Evolutionary conservation across 1,140 invertebrate genomes (phyloP), one percentile per base, ranked within the genome.

Genomic region (Lordiphosa mommai): DNA sequence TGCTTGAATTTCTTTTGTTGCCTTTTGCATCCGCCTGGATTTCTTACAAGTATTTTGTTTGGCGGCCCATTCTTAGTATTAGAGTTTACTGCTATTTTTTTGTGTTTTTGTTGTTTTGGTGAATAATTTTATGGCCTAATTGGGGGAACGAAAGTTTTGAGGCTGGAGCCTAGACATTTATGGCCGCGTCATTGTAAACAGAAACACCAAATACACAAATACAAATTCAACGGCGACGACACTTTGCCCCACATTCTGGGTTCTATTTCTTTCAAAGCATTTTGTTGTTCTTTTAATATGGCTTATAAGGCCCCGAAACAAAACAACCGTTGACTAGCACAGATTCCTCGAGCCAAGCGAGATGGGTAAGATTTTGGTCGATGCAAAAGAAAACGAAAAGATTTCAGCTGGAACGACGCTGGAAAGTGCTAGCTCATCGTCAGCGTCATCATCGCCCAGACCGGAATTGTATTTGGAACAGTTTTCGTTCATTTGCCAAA

Each of bases 331-430:
- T 80, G 58, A 57, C 58, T 80, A 80, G 58, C 76, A 76, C 61
- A 82, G 76, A 76, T 80, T 65, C 41, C 41, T 46, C 5, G 27
- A 12, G 46, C 59, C 5, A 37, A 20, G 46, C 59, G 17, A 63
- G 60, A 61, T 61, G 36, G 38, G 9, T n/a, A 13, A 43, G 40
- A 43, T 57, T 51, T 30, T n/a, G 33, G 20, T 33, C 27, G 8
- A 14, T 29, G 32, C 41, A 38, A 82, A 74, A 80, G 74, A 80
- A 82, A 82, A 82, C 71, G 77, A 82, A 84, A 82, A 82, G 67
- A 72, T 72, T 82, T 72, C 57, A 82, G 55, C 43, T 82, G 77
- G 67, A 82, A 76, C 76, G 48, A 76, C 76, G 48, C 53, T 37
- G 44, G 32, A 60, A 82, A 82, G 49, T 74, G 74, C 76, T 50